Evolutionary conservation across 2,113 vertebrate species (phyloP), one percentile per base, ranked within the genome.

Genomic region (Lutjanus erythropterus): DNA sequence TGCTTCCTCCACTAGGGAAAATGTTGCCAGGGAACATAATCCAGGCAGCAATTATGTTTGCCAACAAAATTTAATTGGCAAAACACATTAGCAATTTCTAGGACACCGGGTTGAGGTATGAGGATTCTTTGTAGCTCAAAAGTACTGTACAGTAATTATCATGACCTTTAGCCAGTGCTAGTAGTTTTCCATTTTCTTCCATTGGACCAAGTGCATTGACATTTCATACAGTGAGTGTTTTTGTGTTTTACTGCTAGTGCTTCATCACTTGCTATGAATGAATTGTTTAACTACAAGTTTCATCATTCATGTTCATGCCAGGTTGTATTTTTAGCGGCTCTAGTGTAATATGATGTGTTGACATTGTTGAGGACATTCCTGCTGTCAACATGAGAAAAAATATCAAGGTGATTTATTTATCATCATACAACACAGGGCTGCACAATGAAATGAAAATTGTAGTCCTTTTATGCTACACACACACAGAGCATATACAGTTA

Each of bases 201-300:
- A 7, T 53, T 42, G 55, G 16, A 31, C 23, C 3, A 60, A 62
- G 41, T 64, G 16, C 44, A 16, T 5, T 73, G 68, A 64, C 67
- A 81, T 86, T 68, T 71, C 2, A 37, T 70, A 15, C 41, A 8
- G 41, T 35, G 58, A n/a, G n/a, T 66, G 47, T 47, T 27, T 33
- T 39, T 42, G 25, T 39, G 21, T 16, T 23, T 15, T 23, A n/a
- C 16, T 23, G n/a, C 37, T 2, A 12, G 6, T 55, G 67, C 21
- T 64, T 65, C 19, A 41, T 4, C 46, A 58, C 47, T 44, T 65
- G 19, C 33, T 12, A n/a, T 58, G 16, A 46, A 9, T 16, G 15
- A 35, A 35, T 6, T 55, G 4, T 55, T 65, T 19, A 9, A 25
- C 21, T 27, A 16, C 9, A 37, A 4, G 4, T 23, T 27, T 15